Percentiles rank a stretch among this genome's conserved stretches.
These are phyloP conservation scores for Paracyclopina nana DNA, from an alignment of 1,140 invertebrate genomes.

Conservation along the genomic window DNA sequence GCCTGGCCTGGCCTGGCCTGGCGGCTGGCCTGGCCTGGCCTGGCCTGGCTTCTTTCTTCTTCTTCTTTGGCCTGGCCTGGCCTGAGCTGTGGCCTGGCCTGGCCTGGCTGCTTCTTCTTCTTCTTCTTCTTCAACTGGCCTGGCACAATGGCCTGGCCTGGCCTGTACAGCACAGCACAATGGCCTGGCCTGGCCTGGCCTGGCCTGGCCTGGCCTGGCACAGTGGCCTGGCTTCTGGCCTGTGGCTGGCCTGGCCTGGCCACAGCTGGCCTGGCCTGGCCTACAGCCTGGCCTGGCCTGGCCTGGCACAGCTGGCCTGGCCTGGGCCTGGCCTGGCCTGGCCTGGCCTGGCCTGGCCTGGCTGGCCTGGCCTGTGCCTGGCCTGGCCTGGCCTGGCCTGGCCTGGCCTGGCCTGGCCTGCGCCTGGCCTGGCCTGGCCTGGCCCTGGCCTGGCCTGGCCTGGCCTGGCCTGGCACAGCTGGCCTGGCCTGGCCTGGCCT, in stretches of 20 bases:
- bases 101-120: too few relatives aligned
- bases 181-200: constrained; percentile 19
- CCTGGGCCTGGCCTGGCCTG: constrained; percentile 19
- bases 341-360: too few relatives aligned
- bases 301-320: too few relatives aligned
- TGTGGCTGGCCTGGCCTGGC: constrained; percentile 19
- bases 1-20: too few relatives aligned
- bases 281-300: too few relatives aligned
- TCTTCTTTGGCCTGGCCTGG: constrained; percentile 18
- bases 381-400: constrained; percentile 21
- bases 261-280: constrained; percentile 21
- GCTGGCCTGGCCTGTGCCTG: too few relatives aligned
- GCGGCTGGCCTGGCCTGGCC: constrained; percentile 21
- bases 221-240: too few relatives aligned
- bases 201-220: constrained; percentile 19
- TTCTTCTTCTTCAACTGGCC: constrained; percentile 18
- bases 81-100: constrained; percentile 19
- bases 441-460: constrained; percentile 21
- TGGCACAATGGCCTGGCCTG: constrained; percentile 20
- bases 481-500: constrained; percentile 21
- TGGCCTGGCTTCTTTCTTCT: constrained; percentile 19
- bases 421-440: constrained; percentile 19
- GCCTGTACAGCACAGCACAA: constrained; percentile 18
- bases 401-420: constrained; percentile 21
- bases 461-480: constrained; percentile 21